phyloP scores from a whole-genome alignment of 2,113 vertebrate species.

The Hymenochirus boettgeri region DNA sequence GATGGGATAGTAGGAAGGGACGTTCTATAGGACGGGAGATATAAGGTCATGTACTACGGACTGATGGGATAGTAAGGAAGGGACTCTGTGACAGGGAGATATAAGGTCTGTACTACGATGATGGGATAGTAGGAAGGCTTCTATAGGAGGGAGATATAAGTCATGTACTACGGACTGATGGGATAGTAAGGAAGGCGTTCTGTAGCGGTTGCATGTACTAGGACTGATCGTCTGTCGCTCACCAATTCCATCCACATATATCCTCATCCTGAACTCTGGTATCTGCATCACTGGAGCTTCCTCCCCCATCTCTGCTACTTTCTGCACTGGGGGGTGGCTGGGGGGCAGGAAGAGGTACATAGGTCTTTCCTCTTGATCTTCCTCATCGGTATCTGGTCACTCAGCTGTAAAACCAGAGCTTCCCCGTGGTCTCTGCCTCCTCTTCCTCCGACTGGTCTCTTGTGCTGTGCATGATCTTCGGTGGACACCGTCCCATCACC shows the following conservation, averaged over 20 bases:
- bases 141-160: too few species aligned
- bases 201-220: too few species aligned
- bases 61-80: too few species aligned
- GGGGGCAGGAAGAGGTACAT: not conserved
- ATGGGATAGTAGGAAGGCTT: too few species aligned
- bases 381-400: conserved; percentile 78
- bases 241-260: conserved; percentile 92
- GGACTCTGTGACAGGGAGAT: too few species aligned
- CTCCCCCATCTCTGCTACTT: conserved; percentile 76
- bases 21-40: too few species aligned
- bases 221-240: too few species aligned
- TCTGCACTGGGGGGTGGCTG: conserved; percentile 56
- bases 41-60: too few species aligned
- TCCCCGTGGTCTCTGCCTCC: conserved; percentile 63
- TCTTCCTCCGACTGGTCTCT: conserved; percentile 84
- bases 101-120: too few species aligned
- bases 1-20: too few species aligned
- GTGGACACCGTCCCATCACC: conserved; percentile 50
- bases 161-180: too few species aligned
- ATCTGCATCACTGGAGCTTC: conserved; percentile 83
- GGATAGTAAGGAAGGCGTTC: too few species aligned
- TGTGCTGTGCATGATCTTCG: conserved; percentile 84
- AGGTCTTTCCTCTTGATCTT: conserved; percentile 60
- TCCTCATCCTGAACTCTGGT: conserved; percentile 88
- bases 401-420: conserved; percentile 65